A percentile compares a stretch with the other conserved stretches of the same genome.
These are phyloP conservation scores for Ariolimax columbianus DNA, from an alignment of 2,888 invertebrate genomes.

Conservation along the genomic window DNA sequence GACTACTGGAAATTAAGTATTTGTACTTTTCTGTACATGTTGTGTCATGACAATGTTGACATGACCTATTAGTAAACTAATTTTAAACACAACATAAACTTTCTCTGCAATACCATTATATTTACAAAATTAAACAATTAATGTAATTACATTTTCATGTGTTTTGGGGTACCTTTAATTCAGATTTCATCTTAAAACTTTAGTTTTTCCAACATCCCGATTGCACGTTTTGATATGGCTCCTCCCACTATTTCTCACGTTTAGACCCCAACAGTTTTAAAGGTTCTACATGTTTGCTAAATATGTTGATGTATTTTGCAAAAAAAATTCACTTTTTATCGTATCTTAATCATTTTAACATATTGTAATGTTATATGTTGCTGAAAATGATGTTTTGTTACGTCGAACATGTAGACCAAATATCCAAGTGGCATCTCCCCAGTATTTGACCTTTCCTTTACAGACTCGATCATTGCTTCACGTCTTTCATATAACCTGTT, in stretches of 20 bases:
- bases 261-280: background rate
- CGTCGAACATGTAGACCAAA: background rate
- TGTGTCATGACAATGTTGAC: background rate
- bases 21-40: background rate
- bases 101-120: background rate
- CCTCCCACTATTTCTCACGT: background rate
- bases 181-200: background rate
- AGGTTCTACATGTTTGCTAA: background rate
- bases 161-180: background rate
- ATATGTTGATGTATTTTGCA: background rate
- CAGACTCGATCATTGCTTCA: too few relatives aligned
- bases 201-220: background rate
- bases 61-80: slow-evolving; percentile 14
- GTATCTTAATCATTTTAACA: background rate
- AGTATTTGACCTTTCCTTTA: background rate
- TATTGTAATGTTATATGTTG: background rate
- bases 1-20: background rate
- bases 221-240: background rate
- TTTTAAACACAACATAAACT: background rate
- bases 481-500: too few relatives aligned
- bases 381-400: background rate
- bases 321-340: background rate
- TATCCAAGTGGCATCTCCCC: background rate
- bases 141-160: background rate
- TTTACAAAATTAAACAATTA: background rate